Evolutionary conservation across 2,888 invertebrate genomes (phyloP).

Genomic region (Cheilosia variabilis): DNA sequence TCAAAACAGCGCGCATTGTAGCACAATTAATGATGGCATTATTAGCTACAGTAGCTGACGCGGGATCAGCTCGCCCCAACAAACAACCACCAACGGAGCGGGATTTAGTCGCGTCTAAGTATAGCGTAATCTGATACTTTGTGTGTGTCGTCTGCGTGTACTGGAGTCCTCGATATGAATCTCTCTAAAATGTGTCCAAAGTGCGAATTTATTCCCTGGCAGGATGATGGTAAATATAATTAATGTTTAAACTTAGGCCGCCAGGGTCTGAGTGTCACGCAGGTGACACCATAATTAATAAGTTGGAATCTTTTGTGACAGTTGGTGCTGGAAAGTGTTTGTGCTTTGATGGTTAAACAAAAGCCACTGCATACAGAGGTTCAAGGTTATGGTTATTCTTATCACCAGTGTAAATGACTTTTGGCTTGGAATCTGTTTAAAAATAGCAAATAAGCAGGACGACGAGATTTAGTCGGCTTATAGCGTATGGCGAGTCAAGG

Average conservation of each 20-base stretch:
- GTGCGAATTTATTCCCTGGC: constrained; percentile 57
- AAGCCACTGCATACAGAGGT: constrained; percentile 31
- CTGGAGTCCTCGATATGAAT: constrained; percentile 51
- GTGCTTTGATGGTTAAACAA: constrained; percentile 27
- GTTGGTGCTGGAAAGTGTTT: constrained; percentile 16
- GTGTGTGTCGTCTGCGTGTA: constrained; percentile 12
- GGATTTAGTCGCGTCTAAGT: constrained; percentile 26
- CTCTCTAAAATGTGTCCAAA: constrained; percentile 57
- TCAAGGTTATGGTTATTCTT: constrained; percentile 47
- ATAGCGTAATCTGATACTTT: constrained; percentile 50
- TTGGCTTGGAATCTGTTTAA: too few species aligned
- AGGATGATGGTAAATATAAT: constrained; percentile 67
- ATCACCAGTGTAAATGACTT: constrained; percentile 9
- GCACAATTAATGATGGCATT: constrained; percentile 74
- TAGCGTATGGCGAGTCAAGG: too few species aligned
- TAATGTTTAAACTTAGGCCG: constrained; percentile 58
- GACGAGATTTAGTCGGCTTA: too few species aligned
- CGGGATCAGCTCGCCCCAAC: constrained; percentile 6
- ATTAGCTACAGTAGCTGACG: constrained; percentile 71
- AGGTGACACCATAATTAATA: constrained; percentile 69
- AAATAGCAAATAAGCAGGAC: too few species aligned
- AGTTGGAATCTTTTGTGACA: constrained; percentile 45
- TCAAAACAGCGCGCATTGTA: constrained; percentile 69
- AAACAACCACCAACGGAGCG: constrained; percentile 41
- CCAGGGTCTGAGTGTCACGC: constrained; percentile 40